Evolutionary conservation across 2,113 vertebrate genomes (phyloP).

Genomic region (Procavia capensis): DNA sequence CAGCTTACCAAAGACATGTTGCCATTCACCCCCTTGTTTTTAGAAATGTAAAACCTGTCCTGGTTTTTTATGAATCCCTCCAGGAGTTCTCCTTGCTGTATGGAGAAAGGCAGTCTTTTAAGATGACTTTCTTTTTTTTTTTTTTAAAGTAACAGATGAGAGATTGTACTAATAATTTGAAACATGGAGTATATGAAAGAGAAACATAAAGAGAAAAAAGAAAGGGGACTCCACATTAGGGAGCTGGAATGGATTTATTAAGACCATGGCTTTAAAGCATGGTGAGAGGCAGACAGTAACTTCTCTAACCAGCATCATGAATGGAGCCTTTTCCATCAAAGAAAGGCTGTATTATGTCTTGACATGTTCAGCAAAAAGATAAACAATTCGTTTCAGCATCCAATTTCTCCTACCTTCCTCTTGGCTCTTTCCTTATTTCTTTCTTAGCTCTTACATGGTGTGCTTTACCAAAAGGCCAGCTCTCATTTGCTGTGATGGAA

Average conservation of each 20-base stretch:
- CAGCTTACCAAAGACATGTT: background rate
- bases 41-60: constrained; percentile 5
- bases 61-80: background rate
- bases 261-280: background rate
- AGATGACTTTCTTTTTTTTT: background rate
- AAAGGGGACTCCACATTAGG: background rate
- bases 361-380: background rate
- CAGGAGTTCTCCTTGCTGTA: background rate
- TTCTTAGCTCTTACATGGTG: background rate
- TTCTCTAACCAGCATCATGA: background rate
- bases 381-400: background rate
- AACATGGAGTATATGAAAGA: background rate
- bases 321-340: background rate
- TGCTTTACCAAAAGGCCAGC: background rate
- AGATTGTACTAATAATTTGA: background rate
- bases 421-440: background rate
- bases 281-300: background rate
- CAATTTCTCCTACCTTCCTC: background rate
- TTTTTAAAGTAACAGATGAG: background rate
- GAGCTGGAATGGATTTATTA: background rate
- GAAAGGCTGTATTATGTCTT: background rate
- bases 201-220: background rate
- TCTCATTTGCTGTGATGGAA: background rate
- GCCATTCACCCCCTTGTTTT: constrained; percentile 19
- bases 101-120: constrained; percentile 22